phyloP scores from a whole-genome alignment of 2,888 invertebrate species.

The Eudemis profundana region DNA sequence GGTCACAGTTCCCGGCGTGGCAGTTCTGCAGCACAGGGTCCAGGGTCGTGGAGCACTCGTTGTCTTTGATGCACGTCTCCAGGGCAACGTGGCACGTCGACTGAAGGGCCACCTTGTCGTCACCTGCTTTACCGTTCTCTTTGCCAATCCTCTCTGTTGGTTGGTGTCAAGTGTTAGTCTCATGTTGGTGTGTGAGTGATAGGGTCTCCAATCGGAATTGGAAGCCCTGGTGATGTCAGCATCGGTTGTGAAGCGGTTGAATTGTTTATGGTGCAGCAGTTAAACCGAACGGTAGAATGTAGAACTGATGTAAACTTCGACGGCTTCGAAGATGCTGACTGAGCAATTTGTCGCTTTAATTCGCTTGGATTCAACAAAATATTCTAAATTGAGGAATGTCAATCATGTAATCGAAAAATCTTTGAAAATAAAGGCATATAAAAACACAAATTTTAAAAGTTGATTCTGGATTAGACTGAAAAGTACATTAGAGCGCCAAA shows the following conservation, averaged over 20 bases:
- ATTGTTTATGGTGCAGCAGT: background rate
- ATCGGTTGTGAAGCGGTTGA: conserved; percentile 6
- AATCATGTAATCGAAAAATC: too few relatives aligned
- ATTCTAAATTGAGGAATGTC: too few relatives aligned
- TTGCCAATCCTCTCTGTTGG: conserved; percentile 83
- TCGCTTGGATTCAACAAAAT: background rate
- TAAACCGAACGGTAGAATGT: background rate
- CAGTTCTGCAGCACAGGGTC: conserved; percentile 95
- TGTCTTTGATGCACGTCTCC: conserved; percentile 92
- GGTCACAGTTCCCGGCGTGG: conserved; percentile 89
- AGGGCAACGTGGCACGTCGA: conserved; percentile 95
- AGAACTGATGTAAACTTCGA: background rate
- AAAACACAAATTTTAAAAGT: too few relatives aligned
- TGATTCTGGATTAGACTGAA: too few relatives aligned
- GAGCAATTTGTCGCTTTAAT: conserved; percentile 19
- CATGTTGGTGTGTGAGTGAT: conserved; percentile 50
- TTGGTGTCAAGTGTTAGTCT: conserved; percentile 64
- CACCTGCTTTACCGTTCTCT: conserved; percentile 84
- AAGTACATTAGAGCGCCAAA: conserved; percentile 6
- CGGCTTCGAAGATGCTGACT: conserved; percentile 10
- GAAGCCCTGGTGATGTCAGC: background rate
- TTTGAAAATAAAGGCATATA: too few relatives aligned
- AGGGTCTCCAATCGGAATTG: conserved; percentile 15
- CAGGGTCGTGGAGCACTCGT: conserved; percentile 90
- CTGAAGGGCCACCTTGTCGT: conserved; percentile 87